Evolutionary conservation across 2,888 invertebrate species (phyloP), one percentile per base, ranked within the genome.

Genomic region (Achlya flavicornis): DNA sequence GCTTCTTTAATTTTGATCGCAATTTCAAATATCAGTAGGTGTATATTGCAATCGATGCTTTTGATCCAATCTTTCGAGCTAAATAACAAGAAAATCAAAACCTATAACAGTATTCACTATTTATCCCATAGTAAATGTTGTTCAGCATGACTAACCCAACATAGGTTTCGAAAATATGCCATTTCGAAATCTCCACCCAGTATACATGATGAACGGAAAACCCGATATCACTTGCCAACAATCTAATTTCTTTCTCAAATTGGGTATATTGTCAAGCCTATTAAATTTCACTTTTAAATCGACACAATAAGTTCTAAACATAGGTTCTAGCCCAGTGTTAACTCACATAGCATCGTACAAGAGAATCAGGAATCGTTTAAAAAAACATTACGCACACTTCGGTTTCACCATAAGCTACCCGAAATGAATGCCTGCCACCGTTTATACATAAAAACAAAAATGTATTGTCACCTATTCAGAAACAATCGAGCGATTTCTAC

Each of bases 391-490:
- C 73, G 80, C 68, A 78, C 74, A 78, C 74, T 84, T 83, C 75
- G 79, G 84, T 89, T 88, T 88, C 90, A 79, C 88, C 89, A 86
- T 90, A 91, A 91, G 90, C 92, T 91, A 87, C 90, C 83, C 78
- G 91, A 91, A 91, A 91, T 86, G 88, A 92, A 84, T 81, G 84
- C 68, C 68, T 60, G 43, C 41, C 19, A 76, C 72, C 75, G 73
- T 71, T 83, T 84, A 85, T 84, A 77, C 68, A 73, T 75, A 81
- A 78, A 81, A 85, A 86, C 82, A 85, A 85, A 88, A 84, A 79
- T 79, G 77, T 88, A 90, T 92, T 91, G 92, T 92, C 92, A 90
- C 92, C 92, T 90, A 85, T 89, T 90, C 86, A 83, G 75, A 82
- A 83, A 90, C 89, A 90, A 91, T 90, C 90, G 87, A 81, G 83